phyloP scores from a whole-genome alignment of 2,797 vertebrate species.

The Urosaurus nigricauda region DNA sequence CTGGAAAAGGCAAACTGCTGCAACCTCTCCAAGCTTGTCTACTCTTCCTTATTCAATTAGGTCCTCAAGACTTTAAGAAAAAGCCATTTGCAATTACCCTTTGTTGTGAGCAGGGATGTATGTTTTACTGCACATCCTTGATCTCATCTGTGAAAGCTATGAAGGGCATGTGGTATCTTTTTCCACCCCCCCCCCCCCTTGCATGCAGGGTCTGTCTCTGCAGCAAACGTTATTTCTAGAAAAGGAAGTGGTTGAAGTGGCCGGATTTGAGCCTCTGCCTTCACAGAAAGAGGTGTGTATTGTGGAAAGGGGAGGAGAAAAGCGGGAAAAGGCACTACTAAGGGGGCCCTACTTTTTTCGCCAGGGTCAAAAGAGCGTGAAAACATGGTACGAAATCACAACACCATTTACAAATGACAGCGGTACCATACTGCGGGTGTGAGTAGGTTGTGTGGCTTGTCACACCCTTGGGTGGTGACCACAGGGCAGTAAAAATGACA shows the following conservation, averaged over 20 bases:
- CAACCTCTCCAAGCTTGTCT: no score
- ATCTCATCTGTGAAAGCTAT: background rate
- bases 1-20: no score
- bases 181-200: accelerated
- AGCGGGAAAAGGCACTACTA: background rate
- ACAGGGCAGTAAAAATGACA: no score
- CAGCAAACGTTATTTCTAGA: constrained; percentile 18
- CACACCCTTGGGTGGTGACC: no score
- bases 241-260: constrained; percentile 42
- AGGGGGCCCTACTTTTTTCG: no score
- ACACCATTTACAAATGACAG: background rate
- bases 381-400: background rate
- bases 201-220: background rate
- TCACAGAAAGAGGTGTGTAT: background rate
- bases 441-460: background rate
- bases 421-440: no score
- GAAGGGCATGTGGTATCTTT: background rate
- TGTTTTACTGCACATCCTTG: background rate
- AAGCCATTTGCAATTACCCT: no score
- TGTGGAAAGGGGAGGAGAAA: background rate
- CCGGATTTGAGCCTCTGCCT: constrained; percentile 35
- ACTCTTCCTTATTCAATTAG: no score
- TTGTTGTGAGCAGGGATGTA: background rate
- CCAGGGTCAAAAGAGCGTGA: no score
- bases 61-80: no score